These are phyloP conservation scores for Heliocidaris tuberculata DNA, from an alignment of 35 echinoderm and acorn worm species.

Conservation along the genomic window DNA sequence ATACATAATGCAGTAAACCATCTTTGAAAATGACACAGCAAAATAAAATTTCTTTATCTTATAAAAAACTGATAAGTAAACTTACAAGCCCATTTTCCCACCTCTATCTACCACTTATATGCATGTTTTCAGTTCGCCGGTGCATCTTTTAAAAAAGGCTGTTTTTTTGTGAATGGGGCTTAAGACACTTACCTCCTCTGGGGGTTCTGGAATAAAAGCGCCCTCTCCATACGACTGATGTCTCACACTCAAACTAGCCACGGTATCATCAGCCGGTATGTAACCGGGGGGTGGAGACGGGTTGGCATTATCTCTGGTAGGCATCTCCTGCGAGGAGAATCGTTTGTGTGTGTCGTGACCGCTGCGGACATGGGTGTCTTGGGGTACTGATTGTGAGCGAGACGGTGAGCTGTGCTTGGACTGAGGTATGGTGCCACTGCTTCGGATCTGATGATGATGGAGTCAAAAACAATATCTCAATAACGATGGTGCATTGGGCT, in stretches of 20 bases:
- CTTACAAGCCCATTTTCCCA: no score
- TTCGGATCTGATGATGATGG: constrained; percentile 30
- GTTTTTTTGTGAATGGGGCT: no score
- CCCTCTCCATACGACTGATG: constrained; percentile 49
- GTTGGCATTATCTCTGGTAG: constrained; percentile 40
- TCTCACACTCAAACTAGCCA: not conserved
- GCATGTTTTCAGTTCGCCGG: no score
- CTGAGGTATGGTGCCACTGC: not conserved
- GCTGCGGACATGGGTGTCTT: not conserved
- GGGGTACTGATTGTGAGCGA: constrained; percentile 54
- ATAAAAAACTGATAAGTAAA: no score
- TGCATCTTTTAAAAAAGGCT: no score
- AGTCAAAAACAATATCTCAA: no score
- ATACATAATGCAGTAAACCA: no score
- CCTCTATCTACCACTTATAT: no score
- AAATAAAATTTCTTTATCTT: no score
- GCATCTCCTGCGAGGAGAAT: constrained; percentile 57
- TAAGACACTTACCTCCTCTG: constrained; percentile 37
- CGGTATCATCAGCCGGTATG: constrained; percentile 31
- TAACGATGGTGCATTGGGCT: no score
- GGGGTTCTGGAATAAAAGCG: constrained; percentile 51
- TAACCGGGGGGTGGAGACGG: constrained; percentile 57
- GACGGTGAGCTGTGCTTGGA: constrained; percentile 31
- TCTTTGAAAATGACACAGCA: no score
- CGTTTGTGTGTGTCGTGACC: constrained; percentile 33